phyloP scores from a whole-genome alignment of 2,113 vertebrate genomes.

The Ammodytes dubius region DNA sequence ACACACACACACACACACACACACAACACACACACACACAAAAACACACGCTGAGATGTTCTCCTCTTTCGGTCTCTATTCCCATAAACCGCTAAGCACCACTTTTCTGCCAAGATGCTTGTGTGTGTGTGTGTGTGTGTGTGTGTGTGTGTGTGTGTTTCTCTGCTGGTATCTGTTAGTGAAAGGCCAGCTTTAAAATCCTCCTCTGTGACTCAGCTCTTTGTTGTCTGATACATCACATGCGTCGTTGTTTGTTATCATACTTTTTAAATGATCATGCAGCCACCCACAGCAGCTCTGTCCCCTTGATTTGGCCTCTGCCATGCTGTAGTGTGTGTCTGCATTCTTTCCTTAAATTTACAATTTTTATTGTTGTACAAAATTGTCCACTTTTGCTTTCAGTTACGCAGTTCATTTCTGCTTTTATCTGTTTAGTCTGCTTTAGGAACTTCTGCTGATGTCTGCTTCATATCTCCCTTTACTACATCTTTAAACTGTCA shows the following conservation, averaged over 20 bases:
- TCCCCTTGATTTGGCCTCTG: not conserved
- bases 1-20: constrained; percentile 25
- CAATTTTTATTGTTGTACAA: not conserved
- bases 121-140: constrained; percentile 50
- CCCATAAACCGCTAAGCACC: constrained; percentile 45
- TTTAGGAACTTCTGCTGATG: not conserved
- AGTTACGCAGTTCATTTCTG: constrained; percentile 21
- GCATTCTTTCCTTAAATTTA: constrained; percentile 22
- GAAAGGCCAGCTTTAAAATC: constrained; percentile 62
- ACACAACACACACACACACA: constrained; percentile 3
- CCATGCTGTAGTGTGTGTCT: not conserved
- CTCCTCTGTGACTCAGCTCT: constrained; percentile 45
- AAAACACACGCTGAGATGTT: constrained; percentile 23
- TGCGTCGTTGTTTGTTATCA: constrained; percentile 29
- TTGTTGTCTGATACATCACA: constrained; percentile 42
- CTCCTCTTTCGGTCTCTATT: constrained; percentile 49
- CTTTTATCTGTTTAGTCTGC: constrained; percentile 47
- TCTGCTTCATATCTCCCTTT: constrained; percentile 1
- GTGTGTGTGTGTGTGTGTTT: constrained; percentile 55
- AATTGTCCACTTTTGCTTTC: constrained; percentile 15
- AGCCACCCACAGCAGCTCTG: not conserved
- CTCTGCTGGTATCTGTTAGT: constrained; percentile 47
- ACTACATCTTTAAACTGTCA: not conserved
- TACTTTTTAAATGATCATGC: not conserved
- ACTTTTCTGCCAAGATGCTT: constrained; percentile 55